Conservation (phyloP, 2,113 vertebrate species). For the Phyllopteryx taeniolatus region DNA sequence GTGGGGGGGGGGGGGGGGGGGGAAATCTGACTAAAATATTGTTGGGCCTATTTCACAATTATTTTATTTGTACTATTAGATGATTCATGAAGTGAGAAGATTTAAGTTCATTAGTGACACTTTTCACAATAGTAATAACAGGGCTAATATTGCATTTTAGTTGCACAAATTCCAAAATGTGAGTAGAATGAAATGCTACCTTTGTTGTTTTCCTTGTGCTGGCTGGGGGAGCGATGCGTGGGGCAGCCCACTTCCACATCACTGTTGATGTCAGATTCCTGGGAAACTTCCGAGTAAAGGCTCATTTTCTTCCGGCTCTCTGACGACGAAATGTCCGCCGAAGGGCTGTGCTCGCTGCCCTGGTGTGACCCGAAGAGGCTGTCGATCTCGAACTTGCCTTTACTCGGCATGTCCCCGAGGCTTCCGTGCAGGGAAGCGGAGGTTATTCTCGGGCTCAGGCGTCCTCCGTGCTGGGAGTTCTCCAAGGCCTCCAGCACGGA, state of each 20-base stretch:
- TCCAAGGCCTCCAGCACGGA: conserved; percentile 98
- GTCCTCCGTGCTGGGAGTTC: conserved; percentile 95
- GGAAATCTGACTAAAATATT: background rate
- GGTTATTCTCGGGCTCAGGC: conserved; percentile 93
- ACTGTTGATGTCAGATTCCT: conserved; percentile 96
- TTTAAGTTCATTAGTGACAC: no score
- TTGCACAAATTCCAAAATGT: background rate
- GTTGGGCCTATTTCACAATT: background rate
- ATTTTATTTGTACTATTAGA: background rate
- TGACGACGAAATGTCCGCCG: conserved; percentile 85
- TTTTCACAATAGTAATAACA: background rate
- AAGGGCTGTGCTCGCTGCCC: conserved; percentile 80
- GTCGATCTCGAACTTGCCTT: conserved; percentile 99
- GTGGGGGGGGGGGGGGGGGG: no score
- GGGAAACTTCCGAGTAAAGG: conserved; percentile 90
- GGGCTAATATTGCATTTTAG: no score
- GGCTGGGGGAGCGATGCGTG: conserved; percentile 89
- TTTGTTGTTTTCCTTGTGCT: conserved; percentile 98
- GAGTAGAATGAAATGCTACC: conserved; percentile 66
- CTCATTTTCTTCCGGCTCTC: conserved; percentile 93
- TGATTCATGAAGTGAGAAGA: no score
- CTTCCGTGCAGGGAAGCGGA: conserved; percentile 90
- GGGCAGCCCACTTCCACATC: conserved; percentile 99
- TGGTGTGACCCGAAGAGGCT: conserved; percentile 90
- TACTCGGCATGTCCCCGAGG: conserved; percentile 87